Conservation (phyloP, 2,113 vertebrate species). For the Lophotis ruficrista region DNA sequence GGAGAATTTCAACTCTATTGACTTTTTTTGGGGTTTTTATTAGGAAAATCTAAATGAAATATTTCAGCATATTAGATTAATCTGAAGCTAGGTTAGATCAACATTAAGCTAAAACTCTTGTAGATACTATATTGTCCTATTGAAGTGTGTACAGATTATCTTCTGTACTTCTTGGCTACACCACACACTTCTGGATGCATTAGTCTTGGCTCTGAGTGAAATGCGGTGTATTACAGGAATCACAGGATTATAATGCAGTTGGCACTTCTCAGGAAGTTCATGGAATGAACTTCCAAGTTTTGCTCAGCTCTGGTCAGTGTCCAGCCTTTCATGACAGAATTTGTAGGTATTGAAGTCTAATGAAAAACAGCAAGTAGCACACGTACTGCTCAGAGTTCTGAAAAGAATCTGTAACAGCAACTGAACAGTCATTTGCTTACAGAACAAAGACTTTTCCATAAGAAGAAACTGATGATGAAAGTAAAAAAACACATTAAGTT, state of each 20-base stretch:
- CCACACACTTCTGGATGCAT: background rate
- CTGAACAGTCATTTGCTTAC: background rate
- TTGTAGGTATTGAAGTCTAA: background rate
- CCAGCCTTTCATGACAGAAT: background rate
- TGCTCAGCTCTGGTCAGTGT: background rate
- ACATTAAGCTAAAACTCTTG: background rate
- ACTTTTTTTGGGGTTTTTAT: background rate
- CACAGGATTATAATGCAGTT: background rate
- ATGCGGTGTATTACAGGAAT: background rate
- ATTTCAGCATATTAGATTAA: background rate
- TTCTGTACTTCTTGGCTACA: background rate
- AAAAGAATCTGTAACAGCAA: background rate
- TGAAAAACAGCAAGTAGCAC: background rate
- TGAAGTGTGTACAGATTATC: background rate
- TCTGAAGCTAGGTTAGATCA: background rate
- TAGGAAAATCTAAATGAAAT: background rate
- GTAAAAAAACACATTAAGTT: background rate
- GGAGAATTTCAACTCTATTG: background rate
- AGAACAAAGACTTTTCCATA: background rate
- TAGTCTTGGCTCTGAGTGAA: background rate
- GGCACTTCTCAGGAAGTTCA: background rate
- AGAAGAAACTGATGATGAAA: background rate
- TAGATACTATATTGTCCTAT: background rate
- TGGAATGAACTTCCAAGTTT: background rate
- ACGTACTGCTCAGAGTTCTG: background rate